A percentile compares a stretch with the other conserved stretches of the same genome.
phyloP scores from a whole-genome alignment of 1,140 invertebrate genomes.

The Camponotus pennsylvanicus region DNA sequence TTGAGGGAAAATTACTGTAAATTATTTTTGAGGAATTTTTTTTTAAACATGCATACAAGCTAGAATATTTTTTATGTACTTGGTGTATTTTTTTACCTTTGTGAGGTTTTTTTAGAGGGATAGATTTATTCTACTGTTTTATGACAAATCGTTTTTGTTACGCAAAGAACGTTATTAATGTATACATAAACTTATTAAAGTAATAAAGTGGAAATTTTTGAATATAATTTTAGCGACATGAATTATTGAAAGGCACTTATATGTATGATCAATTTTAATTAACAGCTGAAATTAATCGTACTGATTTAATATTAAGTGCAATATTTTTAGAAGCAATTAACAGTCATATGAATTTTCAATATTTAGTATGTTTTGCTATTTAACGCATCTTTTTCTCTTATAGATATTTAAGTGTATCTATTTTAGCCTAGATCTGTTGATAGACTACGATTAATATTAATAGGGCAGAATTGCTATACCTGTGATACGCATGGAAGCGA shows the following conservation, averaged over 20 bases:
- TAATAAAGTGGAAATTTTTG: neutral
- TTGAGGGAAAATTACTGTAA: too few relatives aligned
- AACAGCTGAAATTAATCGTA: neutral
- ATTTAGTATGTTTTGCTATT: neutral
- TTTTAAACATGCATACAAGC: too few relatives aligned
- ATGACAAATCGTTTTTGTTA: neutral
- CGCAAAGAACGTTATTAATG: neutral
- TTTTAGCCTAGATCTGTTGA: neutral
- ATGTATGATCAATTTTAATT: neutral
- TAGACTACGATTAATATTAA: neutral
- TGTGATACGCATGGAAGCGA: constrained; percentile 25
- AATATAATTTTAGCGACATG: too few relatives aligned
- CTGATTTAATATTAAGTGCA: neutral
- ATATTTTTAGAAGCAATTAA: neutral
- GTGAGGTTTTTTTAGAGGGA: neutral
- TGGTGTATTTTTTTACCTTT: too few relatives aligned
- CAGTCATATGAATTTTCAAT: neutral
- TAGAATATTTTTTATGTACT: too few relatives aligned
- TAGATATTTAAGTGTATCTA: neutral
- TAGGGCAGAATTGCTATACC: neutral
- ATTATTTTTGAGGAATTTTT: too few relatives aligned
- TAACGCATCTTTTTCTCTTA: neutral
- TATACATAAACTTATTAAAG: neutral
- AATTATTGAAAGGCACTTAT: neutral
- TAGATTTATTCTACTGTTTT: neutral